Evolutionary conservation across 2,888 invertebrate species (phyloP).

Genomic region (Phymatocera aterrima): DNA sequence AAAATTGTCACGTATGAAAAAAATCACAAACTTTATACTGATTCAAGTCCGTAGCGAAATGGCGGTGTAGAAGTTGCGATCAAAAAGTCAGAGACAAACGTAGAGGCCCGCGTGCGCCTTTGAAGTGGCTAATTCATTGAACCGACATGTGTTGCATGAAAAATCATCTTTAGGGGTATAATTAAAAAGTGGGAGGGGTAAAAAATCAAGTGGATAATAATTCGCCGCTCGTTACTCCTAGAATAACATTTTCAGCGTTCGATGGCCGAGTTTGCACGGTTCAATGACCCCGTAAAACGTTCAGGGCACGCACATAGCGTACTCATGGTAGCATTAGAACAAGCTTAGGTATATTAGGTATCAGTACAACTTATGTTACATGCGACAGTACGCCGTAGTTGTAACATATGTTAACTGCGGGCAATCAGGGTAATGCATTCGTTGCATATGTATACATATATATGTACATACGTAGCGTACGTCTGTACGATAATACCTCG

Average conservation of each 20-base stretch:
- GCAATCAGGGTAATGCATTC: slow-evolving; percentile 71
- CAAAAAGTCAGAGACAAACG: too few species aligned
- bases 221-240: slow-evolving; percentile 18
- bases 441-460: too few species aligned
- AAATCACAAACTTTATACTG: too few species aligned
- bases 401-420: slow-evolving; percentile 68
- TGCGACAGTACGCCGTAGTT: slow-evolving; percentile 12
- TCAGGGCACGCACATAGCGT: neutral
- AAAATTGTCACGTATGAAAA: neutral
- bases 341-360: slow-evolving; percentile 29
- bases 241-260: slow-evolving; percentile 9
- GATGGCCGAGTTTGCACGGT: slow-evolving; percentile 36
- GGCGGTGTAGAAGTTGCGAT: too few species aligned
- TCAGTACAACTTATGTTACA: neutral
- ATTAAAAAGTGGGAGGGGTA: neutral
- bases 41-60: too few species aligned
- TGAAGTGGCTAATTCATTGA: slow-evolving; percentile 28
- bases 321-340: slow-evolving; percentile 6
- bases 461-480: too few species aligned
- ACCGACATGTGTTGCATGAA: neutral
- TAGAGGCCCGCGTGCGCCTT: neutral
- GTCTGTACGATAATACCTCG: too few species aligned
- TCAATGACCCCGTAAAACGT: slow-evolving; percentile 2
- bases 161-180: neutral
- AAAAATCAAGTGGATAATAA: too few species aligned